Conservation (phyloP, 2,113 vertebrate species). For the Callipepla squamata region DNA sequence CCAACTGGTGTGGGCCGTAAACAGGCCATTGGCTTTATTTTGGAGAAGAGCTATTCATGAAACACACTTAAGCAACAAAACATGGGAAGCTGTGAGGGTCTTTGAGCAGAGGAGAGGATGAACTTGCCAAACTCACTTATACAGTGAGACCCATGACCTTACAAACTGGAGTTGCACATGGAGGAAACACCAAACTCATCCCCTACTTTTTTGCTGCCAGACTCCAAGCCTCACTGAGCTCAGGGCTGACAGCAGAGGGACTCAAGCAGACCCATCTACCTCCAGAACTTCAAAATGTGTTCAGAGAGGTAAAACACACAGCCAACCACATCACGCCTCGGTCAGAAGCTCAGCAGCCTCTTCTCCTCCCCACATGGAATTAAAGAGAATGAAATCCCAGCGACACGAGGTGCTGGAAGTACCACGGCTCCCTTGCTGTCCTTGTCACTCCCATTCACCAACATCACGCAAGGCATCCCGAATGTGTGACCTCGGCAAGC, state of each 20-base stretch:
- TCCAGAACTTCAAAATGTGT: background rate
- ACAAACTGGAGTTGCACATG: background rate
- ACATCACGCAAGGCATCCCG: background rate
- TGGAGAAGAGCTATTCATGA: conserved; percentile 26
- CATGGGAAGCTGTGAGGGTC: background rate
- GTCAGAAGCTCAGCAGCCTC: background rate
- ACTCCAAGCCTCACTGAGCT: background rate
- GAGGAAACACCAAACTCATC: background rate
- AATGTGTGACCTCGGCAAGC: background rate
- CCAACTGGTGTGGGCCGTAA: background rate
- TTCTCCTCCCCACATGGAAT: background rate
- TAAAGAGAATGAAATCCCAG: conserved; percentile 1
- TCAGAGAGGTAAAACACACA: background rate
- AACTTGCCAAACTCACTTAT: conserved; percentile 33
- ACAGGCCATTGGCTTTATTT: background rate
- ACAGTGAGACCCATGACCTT: conserved; percentile 17
- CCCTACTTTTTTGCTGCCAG: background rate
- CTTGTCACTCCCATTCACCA: background rate
- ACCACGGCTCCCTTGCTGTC: fast-evolving
- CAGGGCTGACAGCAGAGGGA: background rate
- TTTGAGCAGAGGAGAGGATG: conserved; percentile 40
- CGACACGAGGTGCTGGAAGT: fast-evolving
- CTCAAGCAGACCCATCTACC: fast-evolving
- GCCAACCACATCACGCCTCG: background rate
- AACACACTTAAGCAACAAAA: conserved; percentile 14